Evolutionary conservation across 2,797 vertebrate genomes (phyloP), one percentile per base, ranked within the genome.

Genomic region (Acanthurus leucopareius): DNA sequence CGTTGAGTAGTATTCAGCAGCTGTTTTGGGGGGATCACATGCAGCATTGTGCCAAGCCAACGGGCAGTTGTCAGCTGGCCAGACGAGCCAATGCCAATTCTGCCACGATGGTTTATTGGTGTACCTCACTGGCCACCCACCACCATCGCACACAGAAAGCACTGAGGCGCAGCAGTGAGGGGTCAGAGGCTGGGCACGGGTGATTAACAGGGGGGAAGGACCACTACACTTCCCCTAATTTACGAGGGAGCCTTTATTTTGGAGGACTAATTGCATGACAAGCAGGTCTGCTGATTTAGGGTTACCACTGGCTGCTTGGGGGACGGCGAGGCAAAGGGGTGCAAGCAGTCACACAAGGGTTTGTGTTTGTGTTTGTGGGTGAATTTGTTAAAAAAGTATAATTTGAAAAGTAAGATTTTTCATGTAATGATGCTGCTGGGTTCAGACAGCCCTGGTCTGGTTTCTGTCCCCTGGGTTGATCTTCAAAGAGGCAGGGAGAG

Each of bases 201-300:
- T 93, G 83, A 86, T 70, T 87, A 92, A 93, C 85, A 85, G 72
- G 73, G 86, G 28, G 72, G 88, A 83, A 44, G 80, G 86, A 84
- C 72, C 44, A 48, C 67, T 89, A 88, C 83, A 93, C 54, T 85
- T 83, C 67, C 60, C 83, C 82, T 91, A 83, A 93, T 86, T 94
- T 94, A 94, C 8, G 86, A 91, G 77, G 83, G 63, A 69, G 77
- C 76, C 88, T 93, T 89, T 87, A 89, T 91, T 28, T 44, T 20
- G 68, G 83, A 87, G 83, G 88, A 82, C 91, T 95, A 94, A 95
- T 93, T 93, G 89, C 84, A 80, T 90, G 87, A 90, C 85, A 93
- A 93, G 93, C 90, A 79, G 81, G 77, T 82, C 82, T 22, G 61
- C 84, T 79, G 91, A 89, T 86, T 93, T 86, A 86, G 84, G 87